A percentile compares a stretch with the other conserved stretches of the same genome.
Conservation (phyloP, 2,113 vertebrate species). For the Cryptomyrus ogoouensis region DNA sequence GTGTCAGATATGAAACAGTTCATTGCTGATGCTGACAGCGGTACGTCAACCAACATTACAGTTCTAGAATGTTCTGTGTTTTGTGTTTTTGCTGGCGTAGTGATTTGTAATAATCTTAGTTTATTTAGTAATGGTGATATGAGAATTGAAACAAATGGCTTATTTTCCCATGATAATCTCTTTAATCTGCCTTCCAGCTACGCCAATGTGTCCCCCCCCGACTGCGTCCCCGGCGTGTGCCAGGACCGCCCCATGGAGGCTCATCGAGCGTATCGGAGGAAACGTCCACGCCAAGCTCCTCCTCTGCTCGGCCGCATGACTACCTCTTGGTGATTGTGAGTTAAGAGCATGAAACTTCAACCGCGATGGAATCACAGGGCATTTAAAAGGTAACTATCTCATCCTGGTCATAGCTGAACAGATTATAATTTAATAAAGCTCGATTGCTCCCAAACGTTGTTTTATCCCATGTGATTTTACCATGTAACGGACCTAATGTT, state of each 20-base stretch:
- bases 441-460: not conserved
- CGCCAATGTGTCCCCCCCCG: not conserved
- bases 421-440: not conserved
- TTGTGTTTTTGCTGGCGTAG: not conserved
- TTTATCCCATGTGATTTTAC: not conserved
- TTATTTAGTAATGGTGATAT: not conserved
- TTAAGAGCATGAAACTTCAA: not conserved
- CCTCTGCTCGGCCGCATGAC: not conserved
- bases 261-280: not conserved
- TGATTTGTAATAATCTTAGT: not conserved
- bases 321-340: not conserved
- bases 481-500: not conserved
- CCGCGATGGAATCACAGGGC: not conserved
- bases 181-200: not conserved
- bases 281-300: not conserved
- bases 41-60: not conserved
- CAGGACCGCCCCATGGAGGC: not conserved
- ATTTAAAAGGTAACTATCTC: not conserved
- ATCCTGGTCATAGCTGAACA: not conserved
- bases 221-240: not conserved
- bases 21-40: not conserved
- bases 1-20: not conserved
- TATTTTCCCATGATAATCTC: not conserved
- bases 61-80: not conserved
- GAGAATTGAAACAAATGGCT: slow-evolving; percentile 7